Evolutionary conservation across 2,797 vertebrate genomes (phyloP), one percentile per base, ranked within the genome.

Genomic region (Gambusia yucatana): DNA sequence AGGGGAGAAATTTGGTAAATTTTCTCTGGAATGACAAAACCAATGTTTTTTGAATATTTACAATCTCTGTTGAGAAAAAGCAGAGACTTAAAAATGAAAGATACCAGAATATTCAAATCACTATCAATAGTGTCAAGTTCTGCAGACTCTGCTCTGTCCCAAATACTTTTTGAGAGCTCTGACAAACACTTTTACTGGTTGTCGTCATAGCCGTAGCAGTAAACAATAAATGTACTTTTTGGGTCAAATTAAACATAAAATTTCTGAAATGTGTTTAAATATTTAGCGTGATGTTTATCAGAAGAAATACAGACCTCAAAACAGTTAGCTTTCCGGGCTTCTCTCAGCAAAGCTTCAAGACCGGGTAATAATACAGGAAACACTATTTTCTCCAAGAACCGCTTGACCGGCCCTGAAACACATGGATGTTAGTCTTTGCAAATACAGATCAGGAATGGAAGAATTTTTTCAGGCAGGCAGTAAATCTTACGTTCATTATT

Each of bases 331-430:
- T 93, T 95, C 86, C 95, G 87, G 46, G 97, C 97, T 89, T 95
- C 96, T 43, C 86, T 92, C 72, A 98, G 93, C 80, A 98, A 87
- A 50, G 94, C 97, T 52, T 95, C 94, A 84, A 99, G 86, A 79
- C 96, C 97, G 0, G 97, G 96, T 14, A 98, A 72, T 84, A 99
- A 93, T 63, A 97, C 92, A 13, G 97, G 97, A 85, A 98, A 97
- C 86, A 99, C 75, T 43, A 70, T 94, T 67, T 78, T 88, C 87
- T 98, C 96, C 72, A 99, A 78, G 81, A 94, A 97, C 33, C 83
- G 75, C 10, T 2, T 88, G 77, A 95, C 88, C 79, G 96, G 92
- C 94, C 94, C 98, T 99, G 93, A 80, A 0, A 86, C 61, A 86
- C 41, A 82, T 5, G 79, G 63, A 80, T 9, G 76, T 17, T 33